Percentiles rank a stretch among this genome's conserved stretches.
Conservation (phyloP, 2,797 vertebrate genomes). For the Anguilla pacifica region DNA sequence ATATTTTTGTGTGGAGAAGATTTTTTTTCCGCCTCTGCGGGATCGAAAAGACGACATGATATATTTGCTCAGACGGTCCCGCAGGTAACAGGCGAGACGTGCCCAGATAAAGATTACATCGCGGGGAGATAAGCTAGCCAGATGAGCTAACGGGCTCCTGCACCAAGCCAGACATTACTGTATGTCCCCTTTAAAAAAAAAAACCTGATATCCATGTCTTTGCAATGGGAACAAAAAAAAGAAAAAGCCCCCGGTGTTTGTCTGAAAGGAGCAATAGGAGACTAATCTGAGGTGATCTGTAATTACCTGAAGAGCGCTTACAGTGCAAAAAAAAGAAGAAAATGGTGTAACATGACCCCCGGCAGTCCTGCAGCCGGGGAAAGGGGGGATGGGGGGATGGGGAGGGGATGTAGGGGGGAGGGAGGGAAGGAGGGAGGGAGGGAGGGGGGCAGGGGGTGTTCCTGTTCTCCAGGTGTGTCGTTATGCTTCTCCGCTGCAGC, state of each 20-base stretch:
- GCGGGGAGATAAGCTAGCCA: not conserved
- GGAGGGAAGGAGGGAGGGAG: not conserved
- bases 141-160: not conserved
- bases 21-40: not conserved
- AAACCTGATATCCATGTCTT: conserved; percentile 32
- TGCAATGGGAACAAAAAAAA: conserved; percentile 3
- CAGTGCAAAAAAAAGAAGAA: not conserved
- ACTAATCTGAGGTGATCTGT: conserved; percentile 33
- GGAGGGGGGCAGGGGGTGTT: not conserved
- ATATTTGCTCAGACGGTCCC: not conserved
- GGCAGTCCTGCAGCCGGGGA: not conserved
- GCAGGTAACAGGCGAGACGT: not conserved
- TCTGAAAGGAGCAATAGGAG: conserved; percentile 31
- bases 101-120: not conserved
- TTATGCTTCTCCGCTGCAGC: conserved; percentile 25
- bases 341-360: conserved; percentile 5
- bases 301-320: conserved; percentile 34
- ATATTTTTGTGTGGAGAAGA: not conserved
- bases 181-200: not conserved
- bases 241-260: conserved; percentile 25
- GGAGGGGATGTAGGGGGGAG: not conserved
- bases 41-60: not conserved
- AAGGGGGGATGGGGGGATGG: not conserved
- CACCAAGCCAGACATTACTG: not conserved
- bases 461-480: conserved; percentile 27